A percentile compares a stretch with the other conserved stretches of the same genome.
Conservation (phyloP, 1,140 invertebrate species). For the Macrocentrus cingulum region DNA sequence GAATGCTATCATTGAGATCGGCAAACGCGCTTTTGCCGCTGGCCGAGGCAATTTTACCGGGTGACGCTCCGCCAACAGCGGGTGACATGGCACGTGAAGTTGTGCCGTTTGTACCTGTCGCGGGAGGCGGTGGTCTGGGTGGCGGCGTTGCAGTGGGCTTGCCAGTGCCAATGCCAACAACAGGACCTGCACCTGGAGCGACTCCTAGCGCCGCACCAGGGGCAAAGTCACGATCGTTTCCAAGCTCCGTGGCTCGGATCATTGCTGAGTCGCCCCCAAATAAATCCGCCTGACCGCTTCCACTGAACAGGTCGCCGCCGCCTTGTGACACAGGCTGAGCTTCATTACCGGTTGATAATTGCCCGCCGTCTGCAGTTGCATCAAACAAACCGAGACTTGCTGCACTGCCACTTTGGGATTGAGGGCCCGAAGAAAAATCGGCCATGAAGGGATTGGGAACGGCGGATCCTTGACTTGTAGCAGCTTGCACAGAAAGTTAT, state of each 20-base stretch:
- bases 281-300: conserved; percentile 50
- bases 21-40: conserved; percentile 66
- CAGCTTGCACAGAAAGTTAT: conserved; percentile 67
- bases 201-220: conserved; percentile 22
- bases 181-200: conserved; percentile 38
- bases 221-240: conserved; percentile 41
- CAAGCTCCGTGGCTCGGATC: conserved; percentile 38
- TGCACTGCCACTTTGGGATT: conserved; percentile 28
- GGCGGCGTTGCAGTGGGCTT: conserved; percentile 57
- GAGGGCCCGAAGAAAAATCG: conserved; percentile 55
- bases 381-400: conserved; percentile 32
- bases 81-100: conserved; percentile 57
- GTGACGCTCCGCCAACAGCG: conserved; percentile 41
- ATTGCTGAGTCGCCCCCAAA: conserved; percentile 55
- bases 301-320: conserved; percentile 55
- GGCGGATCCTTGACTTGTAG: conserved; percentile 58
- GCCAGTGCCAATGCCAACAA: conserved; percentile 36
- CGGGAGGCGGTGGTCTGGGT: conserved; percentile 59
- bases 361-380: conserved; percentile 25
- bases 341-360: conserved; percentile 25
- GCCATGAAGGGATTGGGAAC: conserved; percentile 62
- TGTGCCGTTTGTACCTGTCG: conserved; percentile 52
- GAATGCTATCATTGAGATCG: conserved; percentile 71
- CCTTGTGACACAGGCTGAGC: conserved; percentile 29
- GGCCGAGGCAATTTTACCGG: conserved; percentile 37